Evolutionary conservation across 1,140 invertebrate species (phyloP).

Genomic region (Macrobrachium nipponense): DNA sequence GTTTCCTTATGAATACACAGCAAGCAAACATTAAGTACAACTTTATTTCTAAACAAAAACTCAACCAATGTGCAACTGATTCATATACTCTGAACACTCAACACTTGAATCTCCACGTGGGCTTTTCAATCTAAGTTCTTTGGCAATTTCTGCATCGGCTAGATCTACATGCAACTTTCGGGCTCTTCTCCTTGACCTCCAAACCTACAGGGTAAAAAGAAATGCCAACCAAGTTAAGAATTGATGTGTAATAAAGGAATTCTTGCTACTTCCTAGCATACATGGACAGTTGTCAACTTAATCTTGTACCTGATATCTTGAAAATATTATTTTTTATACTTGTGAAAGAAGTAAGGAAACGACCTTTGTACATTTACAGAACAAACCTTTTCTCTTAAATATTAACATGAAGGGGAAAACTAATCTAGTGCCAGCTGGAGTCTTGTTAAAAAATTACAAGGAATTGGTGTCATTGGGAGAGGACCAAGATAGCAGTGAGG

Average conservation of each 20-base stretch:
- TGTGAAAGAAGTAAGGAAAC: no score
- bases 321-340: neutral
- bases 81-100: neutral
- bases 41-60: no score
- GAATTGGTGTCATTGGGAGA: no score
- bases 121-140: slow-evolving; percentile 29
- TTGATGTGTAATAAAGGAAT: no score
- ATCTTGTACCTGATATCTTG: neutral
- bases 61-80: neutral
- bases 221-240: neutral
- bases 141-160: slow-evolving; percentile 20
- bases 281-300: neutral
- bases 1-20: neutral
- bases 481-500: no score
- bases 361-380: no score
- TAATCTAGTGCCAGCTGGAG: no score
- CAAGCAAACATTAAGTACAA: no score
- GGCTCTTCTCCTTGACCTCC: slow-evolving; percentile 64
- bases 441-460: no score
- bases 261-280: neutral
- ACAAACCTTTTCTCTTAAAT: no score
- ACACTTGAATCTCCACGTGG: neutral
- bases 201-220: slow-evolving; percentile 52
- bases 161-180: slow-evolving; percentile 56
- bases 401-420: no score